Base-by-base conservation (phyloP, 1,140 invertebrate species). In the Heliconius himera region DNA sequence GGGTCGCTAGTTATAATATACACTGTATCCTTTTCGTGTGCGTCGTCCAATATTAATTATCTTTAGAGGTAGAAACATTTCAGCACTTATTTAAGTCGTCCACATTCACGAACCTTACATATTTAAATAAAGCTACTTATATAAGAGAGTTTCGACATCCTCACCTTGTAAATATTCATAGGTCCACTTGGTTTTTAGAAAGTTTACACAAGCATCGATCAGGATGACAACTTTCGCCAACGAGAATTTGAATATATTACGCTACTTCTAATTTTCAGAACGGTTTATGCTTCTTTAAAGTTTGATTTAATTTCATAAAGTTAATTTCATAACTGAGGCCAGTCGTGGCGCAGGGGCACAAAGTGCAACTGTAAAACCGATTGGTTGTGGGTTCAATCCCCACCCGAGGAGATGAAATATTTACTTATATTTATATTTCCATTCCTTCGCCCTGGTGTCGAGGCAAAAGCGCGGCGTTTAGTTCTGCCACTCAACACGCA, bases 161-260 rank as follows among this genome's bases (percentile, higher is more conserved):
- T 13, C 41, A 36, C 73, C 73, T 60, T 11, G 18, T 74, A 56
- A 74, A 74, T 74, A 74, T 74, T 74, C 73, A 74, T 74, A 74
- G 73, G 36, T n/a, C 60, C 73, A 33, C 29, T 51, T 60, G 29
- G 51, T 74, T 74, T 74, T 74, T 36, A 60, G 73, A 74, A 74
- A 74, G 73, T 74, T 74, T 74, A 56, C 73, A 74, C 33, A 22
- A 74, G 51, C 60, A 74, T 74, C 56, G 73, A 74, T 38, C 51
- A 74, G 73, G 26, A 73, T 26, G 72, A 74, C 60, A 38, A 74
- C 38, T 74, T 74, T 54, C 73, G 29, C n/a, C 51, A 56, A 74
- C 73, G 51, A 74, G 20, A 26, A 22, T 74, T 11, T 60, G 51
- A 51, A 74, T 22, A 56, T 8, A 72, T 72, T 72, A 72, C 33